These are phyloP conservation scores for Pardalotus punctatus DNA, from an alignment of 2,113 vertebrate genomes.

Conservation along the genomic window DNA sequence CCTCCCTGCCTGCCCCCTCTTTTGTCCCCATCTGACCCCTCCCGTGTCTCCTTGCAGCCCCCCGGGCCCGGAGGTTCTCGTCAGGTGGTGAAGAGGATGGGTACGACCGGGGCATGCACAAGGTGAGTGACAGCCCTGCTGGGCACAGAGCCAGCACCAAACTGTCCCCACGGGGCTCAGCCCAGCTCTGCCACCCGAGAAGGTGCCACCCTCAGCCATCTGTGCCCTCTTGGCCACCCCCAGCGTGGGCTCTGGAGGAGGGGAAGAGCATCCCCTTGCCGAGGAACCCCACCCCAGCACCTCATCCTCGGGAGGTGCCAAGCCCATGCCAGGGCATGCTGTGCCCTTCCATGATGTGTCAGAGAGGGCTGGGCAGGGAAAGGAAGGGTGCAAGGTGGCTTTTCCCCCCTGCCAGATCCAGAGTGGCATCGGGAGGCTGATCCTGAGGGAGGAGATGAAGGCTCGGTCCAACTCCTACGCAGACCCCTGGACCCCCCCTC, in stretches of 20 bases:
- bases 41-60: conserved; percentile 62
- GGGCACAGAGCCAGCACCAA: background rate
- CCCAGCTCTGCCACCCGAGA: background rate
- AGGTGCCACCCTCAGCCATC: background rate
- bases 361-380: background rate
- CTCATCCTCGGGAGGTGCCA: background rate
- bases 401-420: conserved; percentile 79
- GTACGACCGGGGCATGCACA: conserved; percentile 83
- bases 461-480: conserved; percentile 93
- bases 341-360: fast-evolving
- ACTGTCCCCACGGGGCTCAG: background rate
- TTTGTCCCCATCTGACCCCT: background rate
- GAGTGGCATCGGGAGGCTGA: conserved; percentile 94
- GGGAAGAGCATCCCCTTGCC: background rate
- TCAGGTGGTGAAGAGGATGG: conserved; percentile 84
- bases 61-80: conserved; percentile 81
- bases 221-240: background rate
- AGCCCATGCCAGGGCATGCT: background rate
- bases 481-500: conserved; percentile 93
- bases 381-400: fast-evolving
- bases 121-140: conserved; percentile 64
- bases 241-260: background rate
- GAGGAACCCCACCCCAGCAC: background rate
- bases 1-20: background rate
- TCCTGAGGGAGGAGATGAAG: conserved; percentile 99